These are phyloP conservation scores for Ammodytes marinus DNA, from an alignment of 2,113 vertebrate species.

Conservation along the genomic window DNA sequence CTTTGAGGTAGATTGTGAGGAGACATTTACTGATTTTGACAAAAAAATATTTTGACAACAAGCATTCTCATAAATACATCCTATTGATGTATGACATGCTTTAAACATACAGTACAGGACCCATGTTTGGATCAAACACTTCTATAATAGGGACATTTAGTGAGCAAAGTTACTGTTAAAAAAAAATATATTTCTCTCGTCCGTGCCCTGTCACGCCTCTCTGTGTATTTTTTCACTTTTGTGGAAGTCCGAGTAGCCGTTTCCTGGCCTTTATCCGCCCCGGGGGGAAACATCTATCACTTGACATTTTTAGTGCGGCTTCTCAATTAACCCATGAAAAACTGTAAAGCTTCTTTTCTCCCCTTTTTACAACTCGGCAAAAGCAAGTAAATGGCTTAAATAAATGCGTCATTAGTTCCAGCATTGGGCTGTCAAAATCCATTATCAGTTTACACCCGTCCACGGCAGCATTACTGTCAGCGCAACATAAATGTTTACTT, in stretches of 20 bases:
- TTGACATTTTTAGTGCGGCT: slow-evolving; percentile 80
- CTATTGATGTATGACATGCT: not conserved
- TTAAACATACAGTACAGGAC: not conserved
- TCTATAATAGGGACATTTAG: not conserved
- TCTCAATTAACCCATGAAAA: slow-evolving; percentile 82
- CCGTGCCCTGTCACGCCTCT: not conserved
- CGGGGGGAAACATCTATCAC: slow-evolving; percentile 78
- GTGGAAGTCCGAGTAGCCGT: slow-evolving; percentile 50
- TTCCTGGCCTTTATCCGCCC: slow-evolving; percentile 60
- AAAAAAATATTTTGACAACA: no score
- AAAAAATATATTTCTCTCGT: not conserved
- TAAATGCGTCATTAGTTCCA: slow-evolving; percentile 84
- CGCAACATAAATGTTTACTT: slow-evolving; percentile 74
- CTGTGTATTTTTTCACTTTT: slow-evolving; percentile 44
- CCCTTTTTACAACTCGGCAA: slow-evolving; percentile 62
- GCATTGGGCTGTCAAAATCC: slow-evolving; percentile 76
- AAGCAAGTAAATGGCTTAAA: slow-evolving; percentile 76
- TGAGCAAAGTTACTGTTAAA: slow-evolving; percentile 7
- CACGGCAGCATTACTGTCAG: slow-evolving; percentile 64
- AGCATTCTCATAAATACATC: not conserved
- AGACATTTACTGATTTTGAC: no score
- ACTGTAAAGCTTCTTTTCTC: slow-evolving; percentile 69
- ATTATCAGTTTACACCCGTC: slow-evolving; percentile 78
- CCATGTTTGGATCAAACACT: not conserved
- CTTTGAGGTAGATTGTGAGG: no score